Percentiles rank a stretch among this genome's conserved stretches.
These are phyloP conservation scores for Sardinella longiceps DNA, from an alignment of 2,797 vertebrate species.

Conservation along the genomic window DNA sequence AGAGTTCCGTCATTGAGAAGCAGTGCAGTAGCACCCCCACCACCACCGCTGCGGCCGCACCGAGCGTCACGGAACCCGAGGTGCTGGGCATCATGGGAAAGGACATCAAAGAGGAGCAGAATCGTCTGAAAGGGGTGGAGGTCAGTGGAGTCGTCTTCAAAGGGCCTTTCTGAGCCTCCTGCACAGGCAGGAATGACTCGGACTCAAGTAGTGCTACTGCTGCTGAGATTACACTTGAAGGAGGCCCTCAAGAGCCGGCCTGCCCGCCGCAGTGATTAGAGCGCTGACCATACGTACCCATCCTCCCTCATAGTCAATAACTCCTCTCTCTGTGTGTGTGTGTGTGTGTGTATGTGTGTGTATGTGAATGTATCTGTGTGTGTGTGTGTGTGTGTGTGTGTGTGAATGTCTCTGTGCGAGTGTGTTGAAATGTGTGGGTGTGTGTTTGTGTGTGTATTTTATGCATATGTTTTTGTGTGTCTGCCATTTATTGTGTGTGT, in stretches of 20 bases:
- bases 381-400: neutral
- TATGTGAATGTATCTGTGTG: neutral
- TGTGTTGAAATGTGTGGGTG: neutral
- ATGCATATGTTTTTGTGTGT: neutral
- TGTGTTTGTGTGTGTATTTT: neutral
- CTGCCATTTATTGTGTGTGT: neutral
- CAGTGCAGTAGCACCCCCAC: neutral
- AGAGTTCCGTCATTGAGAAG: neutral
- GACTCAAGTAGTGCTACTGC: no score
- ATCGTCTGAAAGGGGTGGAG: conserved; percentile 48
- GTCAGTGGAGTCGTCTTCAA: conserved; percentile 27
- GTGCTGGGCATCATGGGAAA: conserved; percentile 45
- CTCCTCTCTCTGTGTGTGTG: neutral
- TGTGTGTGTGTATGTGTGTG: neutral
- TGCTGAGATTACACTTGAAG: neutral
- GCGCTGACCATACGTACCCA: neutral
- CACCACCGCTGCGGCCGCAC: neutral
- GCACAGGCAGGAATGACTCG: no score
- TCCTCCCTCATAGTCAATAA: neutral
- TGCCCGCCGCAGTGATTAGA: neutral
- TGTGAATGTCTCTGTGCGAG: neutral
- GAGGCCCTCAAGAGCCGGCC: neutral
- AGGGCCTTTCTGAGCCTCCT: neutral
- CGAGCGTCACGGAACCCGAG: conserved; percentile 35
- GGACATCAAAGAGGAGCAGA: conserved; percentile 53